phyloP scores from a whole-genome alignment of 92 coral and sea anemone genomes.

The Umimayanthus kanabou region DNA sequence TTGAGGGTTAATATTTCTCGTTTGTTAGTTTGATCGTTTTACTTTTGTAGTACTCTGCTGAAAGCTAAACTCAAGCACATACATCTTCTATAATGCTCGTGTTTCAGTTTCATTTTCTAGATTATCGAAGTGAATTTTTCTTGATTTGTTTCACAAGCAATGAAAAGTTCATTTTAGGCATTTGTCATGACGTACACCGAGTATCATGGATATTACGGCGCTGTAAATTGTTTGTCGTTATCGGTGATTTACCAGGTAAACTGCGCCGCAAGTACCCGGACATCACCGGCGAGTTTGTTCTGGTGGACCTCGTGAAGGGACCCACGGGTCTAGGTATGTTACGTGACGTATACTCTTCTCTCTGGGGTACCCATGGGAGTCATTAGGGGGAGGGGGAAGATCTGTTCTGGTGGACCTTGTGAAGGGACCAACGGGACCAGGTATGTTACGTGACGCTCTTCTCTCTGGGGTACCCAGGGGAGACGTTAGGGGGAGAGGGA shows the following conservation, averaged over 20 bases:
- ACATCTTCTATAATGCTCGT: no score
- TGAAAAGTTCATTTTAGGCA: no score
- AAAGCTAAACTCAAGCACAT: no score
- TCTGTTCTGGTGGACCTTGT: constrained; percentile 73
- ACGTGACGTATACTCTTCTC: neutral
- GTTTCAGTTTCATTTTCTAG: no score
- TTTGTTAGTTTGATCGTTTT: no score
- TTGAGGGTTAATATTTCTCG: no score
- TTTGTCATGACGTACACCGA: no score
- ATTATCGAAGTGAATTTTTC: no score
- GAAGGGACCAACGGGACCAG: constrained; percentile 52
- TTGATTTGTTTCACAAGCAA: no score
- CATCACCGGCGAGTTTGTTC: constrained; percentile 85
- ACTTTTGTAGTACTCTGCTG: no score
- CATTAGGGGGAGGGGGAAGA: neutral
- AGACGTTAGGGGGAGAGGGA: neutral
- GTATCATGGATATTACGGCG: neutral
- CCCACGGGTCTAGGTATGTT: constrained; percentile 56
- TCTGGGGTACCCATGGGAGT: neutral
- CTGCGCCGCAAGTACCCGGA: constrained; percentile 93
- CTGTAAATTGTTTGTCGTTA: neutral
- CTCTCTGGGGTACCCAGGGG: neutral
- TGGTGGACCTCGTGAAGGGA: constrained; percentile 85
- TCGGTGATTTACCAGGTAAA: constrained; percentile 44
- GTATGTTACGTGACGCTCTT: neutral